Conservation (phyloP, 2,113 vertebrate genomes). For the Macquaria australasica region DNA sequence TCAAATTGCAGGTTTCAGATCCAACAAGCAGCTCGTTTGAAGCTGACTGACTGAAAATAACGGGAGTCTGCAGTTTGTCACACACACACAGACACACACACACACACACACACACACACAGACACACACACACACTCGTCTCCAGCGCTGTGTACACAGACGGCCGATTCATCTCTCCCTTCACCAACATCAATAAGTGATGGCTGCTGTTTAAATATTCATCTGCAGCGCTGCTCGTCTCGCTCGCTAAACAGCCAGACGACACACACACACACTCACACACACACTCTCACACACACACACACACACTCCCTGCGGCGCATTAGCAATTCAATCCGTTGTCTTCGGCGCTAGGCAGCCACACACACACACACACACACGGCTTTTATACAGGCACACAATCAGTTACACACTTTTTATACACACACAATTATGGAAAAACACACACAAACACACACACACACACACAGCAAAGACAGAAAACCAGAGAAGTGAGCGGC, state of each 20-base stretch:
- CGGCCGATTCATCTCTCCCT: conserved; percentile 66
- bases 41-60: background rate
- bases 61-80: background rate
- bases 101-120: conserved; percentile 28
- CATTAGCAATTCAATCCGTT: conserved; percentile 64
- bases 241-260: conserved; percentile 70
- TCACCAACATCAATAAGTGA: conserved; percentile 75
- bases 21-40: no score
- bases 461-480: background rate
- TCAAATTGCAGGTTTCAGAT: no score
- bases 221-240: conserved; percentile 63
- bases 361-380: conserved; percentile 21
- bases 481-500: background rate
- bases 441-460: conserved; percentile 15
- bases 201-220: conserved; percentile 72
- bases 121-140: conserved; percentile 26
- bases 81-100: conserved; percentile 26
- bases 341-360: conserved; percentile 18
- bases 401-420: conserved; percentile 35
- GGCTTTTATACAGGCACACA: conserved; percentile 8
- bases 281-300: conserved; percentile 9
- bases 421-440: conserved; percentile 42
- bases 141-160: conserved; percentile 51
- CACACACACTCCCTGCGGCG: conserved; percentile 12
- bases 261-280: background rate